Base-by-base conservation (phyloP, 2,113 vertebrate genomes). In the Vanacampus margaritifer region DNA sequence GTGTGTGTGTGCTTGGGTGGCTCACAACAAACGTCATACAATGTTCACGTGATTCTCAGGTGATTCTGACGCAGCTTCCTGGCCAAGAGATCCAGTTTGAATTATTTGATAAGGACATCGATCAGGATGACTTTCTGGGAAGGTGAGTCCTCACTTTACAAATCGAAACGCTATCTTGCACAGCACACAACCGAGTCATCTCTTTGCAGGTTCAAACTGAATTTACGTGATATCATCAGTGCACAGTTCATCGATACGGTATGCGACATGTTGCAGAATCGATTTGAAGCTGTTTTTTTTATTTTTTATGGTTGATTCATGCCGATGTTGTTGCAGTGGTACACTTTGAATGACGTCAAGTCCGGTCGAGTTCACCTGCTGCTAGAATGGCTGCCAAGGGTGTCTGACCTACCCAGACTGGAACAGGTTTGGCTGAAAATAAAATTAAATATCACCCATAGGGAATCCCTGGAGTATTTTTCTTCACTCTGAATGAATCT, bases 71-170 rank as follows among this genome's bases (percentile, higher is more conserved):
- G 2, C 89, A 92, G 58, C 75, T 94, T 45, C 94, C 94, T 17
- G 95, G 95, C 53, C 95, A 97, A 65, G 95, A 95, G 65, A 89
- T 96, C 74, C 94, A 95, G 73, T 89, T 94, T 79, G 93, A 95
- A 35, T 83, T 96, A 73, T 96, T 92, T 72, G 95, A 97, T 73
- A 96, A 97, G 86, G 95, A 96, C 81, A 70, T 97, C 16, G 94
- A 96, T 79, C 92, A 93, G 78, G 95, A 97, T 19, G 95, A 97
- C 71, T 96, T 95, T 79, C 90, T 97, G 23, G 95, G 95, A 79
- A 92, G 95, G 95, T 95, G 76, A 45, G 78, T 43, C 3, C 17
- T 17, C 2, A 65, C 19, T 24, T n/a, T n/a, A 26, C 17, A 48
- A 58, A 60, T 43, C 10, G 53, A 43, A 7, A 14, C n/a, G 3